Base-by-base conservation (phyloP, 2,888 invertebrate genomes). In the Mythimna ferrago region DNA sequence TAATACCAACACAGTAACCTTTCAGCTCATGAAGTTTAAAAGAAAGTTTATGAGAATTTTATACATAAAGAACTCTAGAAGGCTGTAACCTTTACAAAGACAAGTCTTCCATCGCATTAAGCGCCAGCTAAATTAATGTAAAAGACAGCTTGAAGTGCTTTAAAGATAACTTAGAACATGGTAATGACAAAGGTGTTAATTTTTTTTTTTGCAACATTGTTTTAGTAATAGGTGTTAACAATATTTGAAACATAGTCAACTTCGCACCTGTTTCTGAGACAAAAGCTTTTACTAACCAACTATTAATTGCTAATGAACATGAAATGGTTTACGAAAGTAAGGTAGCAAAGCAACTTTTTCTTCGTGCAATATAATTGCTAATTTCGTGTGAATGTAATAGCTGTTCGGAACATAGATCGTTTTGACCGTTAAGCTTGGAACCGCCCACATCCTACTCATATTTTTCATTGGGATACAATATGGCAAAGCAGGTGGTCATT, bases 381-480 rank as follows among this genome's bases (percentile, higher is more conserved):
- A 73, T 81, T 76, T 73, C 71, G 83, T 78, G 78, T 76, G 74
- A 86, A 75, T 83, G 72, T 80, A 77, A 85, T 86, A 80, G 74
- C 73, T 58, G 61, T 80, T 82, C 81, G 21, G 61, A 74, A 76
- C 89, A 90, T 92, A 83, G 80, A 87, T 86, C 64, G 88, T 83
- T 90, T 86, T 84, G 77, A 83, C 78, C 83, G 92, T 92, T 93
- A 93, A 90, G 84, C 76, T 69, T 65, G 81, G 78, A 76, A 79
- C 86, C 92, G 89, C 93, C 93, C 88, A 92, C 90, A 89, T 90
- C 90, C 91, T 88, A 91, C 87, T 87, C 76, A 75, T 83, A 83
- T 76, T 83, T 80, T 85, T 77, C 75, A 81, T 80, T 68, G 68
- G 68, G 54, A 67, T 74, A 73, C 86, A 82, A 70, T 76, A 85